These are phyloP conservation scores for Xiphorhynchus elegans DNA, from an alignment of 2,113 vertebrate genomes.

Conservation along the genomic window DNA sequence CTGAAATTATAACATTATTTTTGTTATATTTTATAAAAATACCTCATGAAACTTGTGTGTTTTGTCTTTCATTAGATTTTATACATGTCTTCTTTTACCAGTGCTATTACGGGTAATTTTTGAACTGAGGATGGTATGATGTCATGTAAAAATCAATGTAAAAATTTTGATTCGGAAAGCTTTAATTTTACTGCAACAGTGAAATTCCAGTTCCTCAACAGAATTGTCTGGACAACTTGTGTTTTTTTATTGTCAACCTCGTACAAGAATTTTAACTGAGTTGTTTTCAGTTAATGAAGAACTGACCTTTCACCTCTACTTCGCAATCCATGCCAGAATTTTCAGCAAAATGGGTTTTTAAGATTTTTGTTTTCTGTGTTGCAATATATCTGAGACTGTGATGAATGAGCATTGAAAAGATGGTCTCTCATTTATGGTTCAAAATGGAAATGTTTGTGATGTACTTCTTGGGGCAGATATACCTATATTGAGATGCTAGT, in stretches of 20 bases:
- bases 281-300: slow-evolving; percentile 45
- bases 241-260: slow-evolving; percentile 44
- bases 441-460: not conserved
- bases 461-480: not conserved
- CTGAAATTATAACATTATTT: not conserved
- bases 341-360: not conserved
- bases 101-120: not conserved
- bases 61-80: not conserved
- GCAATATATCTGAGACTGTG: not conserved
- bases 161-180: not conserved
- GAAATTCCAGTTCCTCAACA: not conserved
- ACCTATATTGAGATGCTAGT: not conserved
- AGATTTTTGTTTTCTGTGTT: not conserved
- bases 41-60: not conserved
- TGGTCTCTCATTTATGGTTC: not conserved
- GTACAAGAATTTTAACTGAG: slow-evolving; percentile 49
- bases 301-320: slow-evolving; percentile 20
- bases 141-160: not conserved
- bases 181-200: not conserved
- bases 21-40: not conserved
- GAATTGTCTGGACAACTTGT: slow-evolving; percentile 42
- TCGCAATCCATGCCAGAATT: not conserved
- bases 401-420: not conserved
- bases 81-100: not conserved
- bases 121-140: not conserved